These are phyloP conservation scores for Drosophila neutralis DNA, from an alignment of 2,888 invertebrate species.

Conservation along the genomic window DNA sequence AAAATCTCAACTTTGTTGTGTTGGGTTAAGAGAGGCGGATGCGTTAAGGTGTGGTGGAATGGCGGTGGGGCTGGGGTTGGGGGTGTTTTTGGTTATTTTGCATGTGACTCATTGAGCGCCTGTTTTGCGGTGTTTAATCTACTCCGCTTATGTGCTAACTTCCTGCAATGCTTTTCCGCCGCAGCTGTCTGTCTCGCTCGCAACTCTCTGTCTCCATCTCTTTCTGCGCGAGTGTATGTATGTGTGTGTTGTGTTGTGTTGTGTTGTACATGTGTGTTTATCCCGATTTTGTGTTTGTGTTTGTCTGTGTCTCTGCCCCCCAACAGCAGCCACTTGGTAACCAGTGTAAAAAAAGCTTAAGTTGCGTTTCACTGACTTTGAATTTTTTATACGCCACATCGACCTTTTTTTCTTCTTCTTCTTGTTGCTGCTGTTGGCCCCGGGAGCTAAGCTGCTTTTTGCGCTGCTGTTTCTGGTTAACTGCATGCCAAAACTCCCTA, in stretches of 20 bases:
- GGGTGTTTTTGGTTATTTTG: slow-evolving; percentile 36
- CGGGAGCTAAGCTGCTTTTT: slow-evolving; percentile 73
- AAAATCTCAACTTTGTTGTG: slow-evolving; percentile 55
- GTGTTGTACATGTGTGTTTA: slow-evolving; percentile 74
- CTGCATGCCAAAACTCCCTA: slow-evolving; percentile 65
- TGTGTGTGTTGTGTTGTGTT: slow-evolving; percentile 32
- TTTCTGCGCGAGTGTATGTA: slow-evolving; percentile 6
- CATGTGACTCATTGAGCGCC: slow-evolving; percentile 77
- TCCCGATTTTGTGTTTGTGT: slow-evolving; percentile 72
- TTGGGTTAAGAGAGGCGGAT: not conserved
- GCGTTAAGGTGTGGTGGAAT: slow-evolving; percentile 7
- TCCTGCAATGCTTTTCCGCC: slow-evolving; percentile 44
- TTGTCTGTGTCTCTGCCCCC: slow-evolving; percentile 1
- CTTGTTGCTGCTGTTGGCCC: slow-evolving; percentile 21
- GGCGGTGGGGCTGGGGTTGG: no score
- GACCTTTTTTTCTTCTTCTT: slow-evolving; percentile 51
- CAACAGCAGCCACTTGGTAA: slow-evolving; percentile 40
- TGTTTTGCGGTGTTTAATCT: slow-evolving; percentile 81
- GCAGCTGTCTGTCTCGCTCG: slow-evolving; percentile 8
- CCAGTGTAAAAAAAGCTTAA: slow-evolving; percentile 78
- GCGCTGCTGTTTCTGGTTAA: slow-evolving; percentile 79
- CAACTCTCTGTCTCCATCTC: not conserved
- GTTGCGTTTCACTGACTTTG: slow-evolving; percentile 81
- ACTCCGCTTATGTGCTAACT: slow-evolving; percentile 76
- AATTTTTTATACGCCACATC: slow-evolving; percentile 77